Evolutionary conservation across 2,113 vertebrate genomes (phyloP).

Genomic region (Odontesthes bonariensis): DNA sequence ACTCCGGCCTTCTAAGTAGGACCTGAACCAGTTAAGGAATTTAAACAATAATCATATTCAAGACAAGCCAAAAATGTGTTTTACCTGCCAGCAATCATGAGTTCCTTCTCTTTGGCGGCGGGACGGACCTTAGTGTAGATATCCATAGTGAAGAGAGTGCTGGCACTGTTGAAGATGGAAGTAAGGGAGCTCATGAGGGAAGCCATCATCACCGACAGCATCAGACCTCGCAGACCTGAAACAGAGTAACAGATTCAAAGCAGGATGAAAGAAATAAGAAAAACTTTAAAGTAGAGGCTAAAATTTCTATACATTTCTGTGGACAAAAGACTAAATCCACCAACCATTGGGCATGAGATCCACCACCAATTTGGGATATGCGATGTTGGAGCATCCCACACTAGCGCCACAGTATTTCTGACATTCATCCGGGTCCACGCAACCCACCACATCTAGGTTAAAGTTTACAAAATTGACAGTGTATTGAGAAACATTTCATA

Average conservation of each 20-base stretch:
- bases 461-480: neutral
- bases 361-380: constrained; percentile 93
- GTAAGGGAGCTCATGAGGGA: constrained; percentile 98
- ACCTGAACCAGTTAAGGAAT: no score
- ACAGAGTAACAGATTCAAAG: neutral
- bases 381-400: constrained; percentile 94
- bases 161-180: constrained; percentile 97
- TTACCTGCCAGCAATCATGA: constrained; percentile 95
- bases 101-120: constrained; percentile 86
- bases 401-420: constrained; percentile 77
- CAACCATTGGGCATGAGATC: constrained; percentile 95
- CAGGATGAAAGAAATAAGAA: neutral
- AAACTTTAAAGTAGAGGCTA: neutral
- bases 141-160: constrained; percentile 97
- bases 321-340: constrained; percentile 27
- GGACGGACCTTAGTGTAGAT: constrained; percentile 90
- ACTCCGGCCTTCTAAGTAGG: no score
- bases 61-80: neutral
- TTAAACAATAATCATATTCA: neutral
- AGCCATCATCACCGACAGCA: constrained; percentile 96
- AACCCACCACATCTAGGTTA: constrained; percentile 88
- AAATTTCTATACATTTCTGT: neutral
- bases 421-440: constrained; percentile 86
- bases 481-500: neutral
- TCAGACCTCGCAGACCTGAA: constrained; percentile 92